Conservation (phyloP, 1,140 invertebrate genomes). For the Pseudomyrmex pallidus region DNA sequence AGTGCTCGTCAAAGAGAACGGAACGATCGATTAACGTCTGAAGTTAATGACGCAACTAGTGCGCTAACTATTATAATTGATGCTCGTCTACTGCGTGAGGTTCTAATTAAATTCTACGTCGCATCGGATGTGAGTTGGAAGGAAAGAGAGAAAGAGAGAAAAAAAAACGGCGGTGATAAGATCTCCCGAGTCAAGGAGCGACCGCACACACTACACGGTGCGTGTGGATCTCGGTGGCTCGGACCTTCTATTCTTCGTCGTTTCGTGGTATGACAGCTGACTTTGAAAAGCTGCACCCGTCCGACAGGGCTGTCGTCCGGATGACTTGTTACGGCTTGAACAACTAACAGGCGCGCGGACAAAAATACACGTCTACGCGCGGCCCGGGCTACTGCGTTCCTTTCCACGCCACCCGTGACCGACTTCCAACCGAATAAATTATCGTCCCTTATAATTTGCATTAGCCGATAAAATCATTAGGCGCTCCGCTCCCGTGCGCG, state of each 20-base stretch:
- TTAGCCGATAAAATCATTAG: slow-evolving; percentile 70
- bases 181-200: slow-evolving; percentile 32
- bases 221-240: slow-evolving; percentile 62
- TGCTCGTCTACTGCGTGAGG: slow-evolving; percentile 1
- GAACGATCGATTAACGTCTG: neutral
- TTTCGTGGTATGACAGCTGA: slow-evolving; percentile 72
- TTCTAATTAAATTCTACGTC: slow-evolving; percentile 64
- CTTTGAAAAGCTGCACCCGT: slow-evolving; percentile 81
- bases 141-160: neutral
- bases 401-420: slow-evolving; percentile 69
- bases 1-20: neutral
- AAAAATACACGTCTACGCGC: slow-evolving; percentile 72
- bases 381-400: slow-evolving; percentile 68
- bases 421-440: slow-evolving; percentile 69
- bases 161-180: slow-evolving; percentile 57
- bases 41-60: slow-evolving; percentile 24
- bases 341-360: slow-evolving; percentile 68
- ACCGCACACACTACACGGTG: neutral
- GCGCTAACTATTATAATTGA: slow-evolving; percentile 10
- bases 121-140: no score
- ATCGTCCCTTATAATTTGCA: slow-evolving; percentile 66
- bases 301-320: slow-evolving; percentile 76
- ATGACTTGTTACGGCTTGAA: slow-evolving; percentile 69
- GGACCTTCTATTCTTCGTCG: slow-evolving; percentile 66
- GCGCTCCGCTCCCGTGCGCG: neutral